These are phyloP conservation scores for Myocastor coypus DNA, from an alignment of 2,113 vertebrate genomes.

Conservation along the genomic window DNA sequence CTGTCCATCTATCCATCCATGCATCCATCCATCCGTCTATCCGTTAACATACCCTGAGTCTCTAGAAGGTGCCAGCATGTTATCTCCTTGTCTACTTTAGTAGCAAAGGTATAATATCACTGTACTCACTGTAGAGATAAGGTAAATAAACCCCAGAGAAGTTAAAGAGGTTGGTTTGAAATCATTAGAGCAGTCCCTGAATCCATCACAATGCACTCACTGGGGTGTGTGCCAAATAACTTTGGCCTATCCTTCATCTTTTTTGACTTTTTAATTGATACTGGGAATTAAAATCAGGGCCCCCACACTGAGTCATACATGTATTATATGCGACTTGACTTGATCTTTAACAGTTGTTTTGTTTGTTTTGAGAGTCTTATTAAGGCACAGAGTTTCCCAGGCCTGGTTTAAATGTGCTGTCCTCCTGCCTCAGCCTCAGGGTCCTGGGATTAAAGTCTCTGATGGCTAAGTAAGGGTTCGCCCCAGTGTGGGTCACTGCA, in stretches of 20 bases:
- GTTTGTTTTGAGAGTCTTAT: neutral
- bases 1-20: too few relatives aligned
- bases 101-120: neutral
- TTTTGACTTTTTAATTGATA: neutral
- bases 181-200: neutral
- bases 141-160: neutral
- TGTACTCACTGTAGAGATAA: neutral
- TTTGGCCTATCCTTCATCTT: neutral
- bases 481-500: neutral
- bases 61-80: too few relatives aligned
- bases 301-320: neutral
- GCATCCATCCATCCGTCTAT: neutral
- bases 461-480: neutral
- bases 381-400: neutral
- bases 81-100: neutral
- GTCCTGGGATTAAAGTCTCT: neutral
- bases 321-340: neutral
- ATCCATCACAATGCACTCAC: fast-evolving
- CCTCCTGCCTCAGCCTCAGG: neutral
- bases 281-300: neutral
- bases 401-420: neutral
- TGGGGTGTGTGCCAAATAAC: neutral
- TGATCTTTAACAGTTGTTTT: neutral
- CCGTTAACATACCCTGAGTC: neutral
- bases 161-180: neutral